Base-by-base conservation (phyloP, 2,113 vertebrate species). In the Capra hircus region DNA sequence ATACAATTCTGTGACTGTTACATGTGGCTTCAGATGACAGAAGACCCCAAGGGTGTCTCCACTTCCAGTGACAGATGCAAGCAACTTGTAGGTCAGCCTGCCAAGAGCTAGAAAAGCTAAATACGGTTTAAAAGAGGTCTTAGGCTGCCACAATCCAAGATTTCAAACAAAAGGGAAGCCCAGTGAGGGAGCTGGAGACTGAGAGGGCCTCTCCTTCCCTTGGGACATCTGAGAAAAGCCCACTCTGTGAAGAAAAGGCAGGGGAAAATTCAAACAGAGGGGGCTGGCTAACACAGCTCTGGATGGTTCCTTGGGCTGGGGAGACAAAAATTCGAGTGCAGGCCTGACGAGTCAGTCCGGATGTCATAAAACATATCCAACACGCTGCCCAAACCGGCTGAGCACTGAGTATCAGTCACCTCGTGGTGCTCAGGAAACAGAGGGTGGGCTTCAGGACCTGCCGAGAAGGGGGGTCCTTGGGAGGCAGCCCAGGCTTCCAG, bases 1-100 rank as follows among this genome's bases (percentile, higher is more conserved):
- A 43, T 43, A 6, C 43, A 43, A 6, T 43, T 43, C 43, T 43
- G 6, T 43, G 43, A 43, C 43, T 43, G 40, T 84, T 33, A 21
- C 27, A 27, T 4, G 21, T 30, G 17, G 33, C 80, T 50, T 36
- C 60, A 36, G 30, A 19, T 0, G 5, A 40, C 10, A 81, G 30
- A 45, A 2, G 12, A 53, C 2, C 3, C 60, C n/a, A 21, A 3
- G 10, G n/a, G 13, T 40, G 27, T 7, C 13, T 23, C 16, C 4
- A 30, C 16, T 64, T 81, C 6, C 80, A 53, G 40, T 55, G 19
- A 14, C 2, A 57, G 1, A 12, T 3, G 6, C 3, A 13, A 40
- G 33, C 4, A 78, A 21, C 9, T 43, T 50, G 21, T 3, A 40
- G 15, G 19, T 60, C 78, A 80, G 48, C 48, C 43, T 36, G 80